Evolutionary conservation across 2,888 invertebrate species (phyloP).

Genomic region (Arrhopalites spinosus): DNA sequence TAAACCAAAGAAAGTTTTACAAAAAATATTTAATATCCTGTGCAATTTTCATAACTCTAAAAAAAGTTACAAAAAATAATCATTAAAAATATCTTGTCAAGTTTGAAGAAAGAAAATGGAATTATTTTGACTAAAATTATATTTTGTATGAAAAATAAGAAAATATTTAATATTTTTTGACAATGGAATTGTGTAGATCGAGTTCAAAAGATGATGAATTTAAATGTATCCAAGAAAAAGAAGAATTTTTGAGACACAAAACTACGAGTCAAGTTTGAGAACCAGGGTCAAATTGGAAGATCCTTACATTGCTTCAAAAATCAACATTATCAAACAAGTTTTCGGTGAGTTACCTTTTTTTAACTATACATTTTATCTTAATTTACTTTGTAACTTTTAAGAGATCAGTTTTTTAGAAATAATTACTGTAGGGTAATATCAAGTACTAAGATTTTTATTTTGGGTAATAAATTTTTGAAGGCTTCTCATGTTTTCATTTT

Average conservation of each 20-base stretch:
- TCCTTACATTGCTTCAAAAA: neutral
- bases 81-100: too few species aligned
- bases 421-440: too few species aligned
- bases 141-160: too few species aligned
- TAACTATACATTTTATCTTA: too few species aligned
- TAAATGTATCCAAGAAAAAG: slow-evolving; percentile 24
- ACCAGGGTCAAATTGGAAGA: slow-evolving; percentile 20
- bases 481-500: slow-evolving; percentile 29
- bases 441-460: slow-evolving; percentile 38
- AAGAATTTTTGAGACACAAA: slow-evolving; percentile 8
- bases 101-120: too few species aligned
- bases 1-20: too few species aligned
- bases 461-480: slow-evolving; percentile 46
- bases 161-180: neutral
- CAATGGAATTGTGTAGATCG: neutral
- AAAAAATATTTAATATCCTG: too few species aligned
- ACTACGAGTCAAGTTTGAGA: slow-evolving; percentile 2
- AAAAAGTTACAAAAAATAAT: too few species aligned
- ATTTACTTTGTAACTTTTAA: too few species aligned
- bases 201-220: slow-evolving; percentile 1
- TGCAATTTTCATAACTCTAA: too few species aligned
- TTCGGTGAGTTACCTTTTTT: slow-evolving; percentile 31
- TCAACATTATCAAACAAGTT: slow-evolving; percentile 12
- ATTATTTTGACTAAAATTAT: too few species aligned
- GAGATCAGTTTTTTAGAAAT: too few species aligned